Conservation (phyloP, 2,797 vertebrate species). For the Lateolabrax maculatus region DNA sequence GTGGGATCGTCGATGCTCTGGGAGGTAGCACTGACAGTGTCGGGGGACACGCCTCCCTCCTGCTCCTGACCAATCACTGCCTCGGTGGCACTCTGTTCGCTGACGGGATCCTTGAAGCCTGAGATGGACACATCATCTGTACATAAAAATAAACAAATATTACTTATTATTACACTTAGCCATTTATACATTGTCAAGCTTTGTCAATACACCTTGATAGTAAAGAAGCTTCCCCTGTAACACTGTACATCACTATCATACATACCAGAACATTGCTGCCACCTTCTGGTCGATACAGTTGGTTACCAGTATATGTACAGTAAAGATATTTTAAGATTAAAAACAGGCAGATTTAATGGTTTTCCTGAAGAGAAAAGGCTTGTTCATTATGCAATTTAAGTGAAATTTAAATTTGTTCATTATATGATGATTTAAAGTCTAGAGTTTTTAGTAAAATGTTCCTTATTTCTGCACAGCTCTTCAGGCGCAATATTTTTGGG, state of each 20-base stretch:
- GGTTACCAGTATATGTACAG: neutral
- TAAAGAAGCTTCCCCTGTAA: neutral
- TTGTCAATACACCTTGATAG: neutral
- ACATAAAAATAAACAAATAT: neutral
- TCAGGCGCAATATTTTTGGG: neutral
- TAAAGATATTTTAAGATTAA: no score
- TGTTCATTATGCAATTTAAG: neutral
- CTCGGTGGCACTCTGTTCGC: slow-evolving; percentile 84
- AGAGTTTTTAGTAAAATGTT: neutral
- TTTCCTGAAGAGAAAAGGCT: neutral
- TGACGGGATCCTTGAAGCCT: slow-evolving; percentile 85
- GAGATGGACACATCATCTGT: slow-evolving; percentile 89
- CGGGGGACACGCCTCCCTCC: slow-evolving; percentile 91
- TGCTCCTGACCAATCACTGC: slow-evolving; percentile 78
- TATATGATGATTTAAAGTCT: neutral
- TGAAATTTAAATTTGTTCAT: neutral
- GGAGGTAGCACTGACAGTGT: slow-evolving; percentile 93
- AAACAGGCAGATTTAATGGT: neutral
- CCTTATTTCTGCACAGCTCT: neutral
- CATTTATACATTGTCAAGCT: neutral
- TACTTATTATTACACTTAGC: neutral
- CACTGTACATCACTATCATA: no score
- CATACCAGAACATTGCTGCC: slow-evolving; percentile 63
- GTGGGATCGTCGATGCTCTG: slow-evolving; percentile 91
- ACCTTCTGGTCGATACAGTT: slow-evolving; percentile 62